phyloP scores from a whole-genome alignment of 2,888 invertebrate species.

The Sphaeridia pumilis region DNA sequence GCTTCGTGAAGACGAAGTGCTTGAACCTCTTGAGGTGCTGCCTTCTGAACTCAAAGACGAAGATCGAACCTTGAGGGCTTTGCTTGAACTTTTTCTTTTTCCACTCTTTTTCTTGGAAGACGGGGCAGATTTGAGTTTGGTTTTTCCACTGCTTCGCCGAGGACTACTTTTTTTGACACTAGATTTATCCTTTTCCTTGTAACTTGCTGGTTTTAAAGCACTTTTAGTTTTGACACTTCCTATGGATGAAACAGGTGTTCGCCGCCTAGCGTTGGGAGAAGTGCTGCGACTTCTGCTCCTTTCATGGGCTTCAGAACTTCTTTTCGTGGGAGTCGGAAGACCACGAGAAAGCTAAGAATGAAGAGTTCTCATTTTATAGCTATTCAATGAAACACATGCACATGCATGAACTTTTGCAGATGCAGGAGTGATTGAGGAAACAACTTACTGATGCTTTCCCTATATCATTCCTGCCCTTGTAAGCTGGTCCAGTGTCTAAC shows the following conservation, averaged over 20 bases:
- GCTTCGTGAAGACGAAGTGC: slow-evolving; percentile 23
- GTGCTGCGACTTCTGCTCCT: slow-evolving; percentile 22
- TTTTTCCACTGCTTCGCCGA: slow-evolving; percentile 2
- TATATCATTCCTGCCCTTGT: background rate
- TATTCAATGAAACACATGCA: too few species aligned
- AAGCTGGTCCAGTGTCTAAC: background rate
- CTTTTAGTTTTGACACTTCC: slow-evolving; percentile 5
- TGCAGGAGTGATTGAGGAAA: too few species aligned
- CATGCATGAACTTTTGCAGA: too few species aligned
- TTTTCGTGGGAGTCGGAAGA: slow-evolving; percentile 16
- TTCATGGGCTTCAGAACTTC: slow-evolving; percentile 17
- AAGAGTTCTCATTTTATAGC: too few species aligned
- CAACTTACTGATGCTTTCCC: too few species aligned
- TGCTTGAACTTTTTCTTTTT: slow-evolving; percentile 16
- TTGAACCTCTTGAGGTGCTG: slow-evolving; percentile 23
- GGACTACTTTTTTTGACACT: slow-evolving; percentile 13
- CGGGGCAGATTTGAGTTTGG: slow-evolving; percentile 1
- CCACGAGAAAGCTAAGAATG: too few species aligned
- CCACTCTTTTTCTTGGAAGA: slow-evolving; percentile 8
- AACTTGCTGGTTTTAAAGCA: background rate
- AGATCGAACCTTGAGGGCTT: slow-evolving; percentile 17
- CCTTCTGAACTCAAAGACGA: slow-evolving; percentile 30
- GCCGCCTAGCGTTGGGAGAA: slow-evolving; percentile 20
- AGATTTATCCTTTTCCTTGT: slow-evolving; percentile 8
- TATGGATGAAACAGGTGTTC: background rate